Evolutionary conservation across 1,140 invertebrate genomes (phyloP).

Genomic region (Leptinotarsa undecemlineata): DNA sequence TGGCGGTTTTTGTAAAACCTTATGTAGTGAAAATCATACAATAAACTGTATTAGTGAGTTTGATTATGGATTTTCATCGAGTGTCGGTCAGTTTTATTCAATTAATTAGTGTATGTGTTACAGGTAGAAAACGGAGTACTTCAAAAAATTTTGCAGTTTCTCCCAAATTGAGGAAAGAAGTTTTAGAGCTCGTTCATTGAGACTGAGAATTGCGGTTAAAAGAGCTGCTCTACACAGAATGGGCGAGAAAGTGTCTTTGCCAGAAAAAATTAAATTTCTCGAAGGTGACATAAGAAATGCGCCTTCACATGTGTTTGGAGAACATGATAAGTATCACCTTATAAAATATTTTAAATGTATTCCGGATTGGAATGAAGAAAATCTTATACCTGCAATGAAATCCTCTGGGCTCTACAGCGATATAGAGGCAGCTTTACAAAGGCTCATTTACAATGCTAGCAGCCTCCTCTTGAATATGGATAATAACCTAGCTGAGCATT

Average conservation of each 20-base stretch:
- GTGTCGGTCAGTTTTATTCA: no score
- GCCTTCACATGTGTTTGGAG: background rate
- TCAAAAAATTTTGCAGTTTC: background rate
- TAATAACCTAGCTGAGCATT: background rate
- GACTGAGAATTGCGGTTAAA: background rate
- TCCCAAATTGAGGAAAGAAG: background rate
- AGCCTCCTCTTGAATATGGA: conserved; percentile 1
- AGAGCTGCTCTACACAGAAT: background rate
- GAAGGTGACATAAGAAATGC: conserved; percentile 19
- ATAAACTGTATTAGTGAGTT: no score
- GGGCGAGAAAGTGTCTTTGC: background rate
- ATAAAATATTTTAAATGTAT: background rate
- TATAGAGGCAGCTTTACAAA: background rate
- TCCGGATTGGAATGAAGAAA: background rate
- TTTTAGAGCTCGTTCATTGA: background rate
- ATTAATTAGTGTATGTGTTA: background rate
- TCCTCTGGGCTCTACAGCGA: background rate
- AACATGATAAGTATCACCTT: background rate
- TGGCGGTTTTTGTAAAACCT: no score
- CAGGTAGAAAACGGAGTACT: background rate
- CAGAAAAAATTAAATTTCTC: conserved; percentile 24
- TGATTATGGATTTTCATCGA: no score
- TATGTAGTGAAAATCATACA: no score
- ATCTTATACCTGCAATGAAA: conserved; percentile 1
- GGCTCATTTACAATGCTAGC: background rate